phyloP scores from a whole-genome alignment of 2,888 invertebrate genomes.

The Prenolepis imparis region DNA sequence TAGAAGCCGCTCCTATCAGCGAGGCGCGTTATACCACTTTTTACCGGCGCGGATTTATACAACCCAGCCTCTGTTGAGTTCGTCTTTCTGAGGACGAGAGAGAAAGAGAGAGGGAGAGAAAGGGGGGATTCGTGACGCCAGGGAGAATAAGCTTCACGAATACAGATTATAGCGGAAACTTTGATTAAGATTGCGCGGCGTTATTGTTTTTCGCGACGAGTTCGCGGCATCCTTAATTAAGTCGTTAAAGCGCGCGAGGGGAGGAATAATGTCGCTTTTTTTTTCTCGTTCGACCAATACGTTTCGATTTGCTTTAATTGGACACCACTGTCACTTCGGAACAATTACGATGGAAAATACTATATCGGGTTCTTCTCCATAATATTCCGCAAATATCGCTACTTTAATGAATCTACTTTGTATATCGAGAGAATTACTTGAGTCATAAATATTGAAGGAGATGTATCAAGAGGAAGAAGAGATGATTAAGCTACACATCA shows the following conservation, averaged over 20 bases:
- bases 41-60: constrained; percentile 69
- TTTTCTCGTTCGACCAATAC: neutral
- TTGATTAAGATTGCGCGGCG: constrained; percentile 49
- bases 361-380: constrained; percentile 25
- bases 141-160: constrained; percentile 39
- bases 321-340: constrained; percentile 8
- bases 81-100: constrained; percentile 17
- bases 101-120: neutral
- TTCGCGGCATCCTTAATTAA: constrained; percentile 46
- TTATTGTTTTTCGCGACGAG: constrained; percentile 49
- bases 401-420: constrained; percentile 20
- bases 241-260: constrained; percentile 26
- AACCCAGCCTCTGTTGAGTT: constrained; percentile 33
- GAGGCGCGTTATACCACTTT: constrained; percentile 71
- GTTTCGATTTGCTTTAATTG: constrained; percentile 47
- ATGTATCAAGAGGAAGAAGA: neutral
- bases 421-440: neutral
- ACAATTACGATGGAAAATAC: constrained; percentile 16
- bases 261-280: constrained; percentile 7
- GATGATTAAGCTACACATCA: neutral
- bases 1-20: constrained; percentile 69
- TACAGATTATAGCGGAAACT: constrained; percentile 51
- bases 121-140: constrained; percentile 19
- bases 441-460: neutral
- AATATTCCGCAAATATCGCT: constrained; percentile 31